These are phyloP conservation scores for Gorsachius goisagi DNA, from an alignment of 2,113 vertebrate species.

Conservation along the genomic window DNA sequence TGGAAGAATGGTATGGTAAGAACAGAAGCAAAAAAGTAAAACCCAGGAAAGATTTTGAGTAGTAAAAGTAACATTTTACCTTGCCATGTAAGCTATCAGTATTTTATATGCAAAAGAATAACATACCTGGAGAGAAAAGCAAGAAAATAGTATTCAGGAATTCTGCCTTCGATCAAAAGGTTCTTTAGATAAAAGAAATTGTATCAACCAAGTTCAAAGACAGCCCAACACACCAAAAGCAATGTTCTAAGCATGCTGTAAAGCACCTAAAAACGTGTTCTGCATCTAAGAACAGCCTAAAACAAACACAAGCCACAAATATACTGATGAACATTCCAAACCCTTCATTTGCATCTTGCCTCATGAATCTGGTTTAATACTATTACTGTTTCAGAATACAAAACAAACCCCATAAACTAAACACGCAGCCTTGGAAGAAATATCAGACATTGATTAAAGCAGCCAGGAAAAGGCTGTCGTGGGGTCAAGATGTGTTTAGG, in stretches of 20 bases:
- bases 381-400: not conserved
- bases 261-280: not conserved
- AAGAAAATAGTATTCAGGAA: not conserved
- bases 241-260: fast-evolving
- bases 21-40: not conserved
- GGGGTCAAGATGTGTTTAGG: not conserved
- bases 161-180: not conserved
- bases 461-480: not conserved
- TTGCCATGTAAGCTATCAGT: not conserved
- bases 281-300: not conserved
- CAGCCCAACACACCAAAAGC: not conserved
- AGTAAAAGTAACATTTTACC: fast-evolving
- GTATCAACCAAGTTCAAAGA: not conserved
- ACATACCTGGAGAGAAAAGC: not conserved
- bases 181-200: not conserved
- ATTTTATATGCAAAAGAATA: not conserved
- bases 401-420: not conserved
- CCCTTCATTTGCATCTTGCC: not conserved
- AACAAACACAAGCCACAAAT: not conserved
- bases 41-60: not conserved
- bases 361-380: not conserved
- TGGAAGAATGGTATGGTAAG: not conserved
- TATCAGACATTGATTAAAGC: not conserved
- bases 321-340: not conserved
- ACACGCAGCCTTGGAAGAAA: not conserved